A percentile compares a stretch with the other conserved stretches of the same genome.
Evolutionary conservation across 2,888 invertebrate genomes (phyloP).

Genomic region (Drosophila mimica): DNA sequence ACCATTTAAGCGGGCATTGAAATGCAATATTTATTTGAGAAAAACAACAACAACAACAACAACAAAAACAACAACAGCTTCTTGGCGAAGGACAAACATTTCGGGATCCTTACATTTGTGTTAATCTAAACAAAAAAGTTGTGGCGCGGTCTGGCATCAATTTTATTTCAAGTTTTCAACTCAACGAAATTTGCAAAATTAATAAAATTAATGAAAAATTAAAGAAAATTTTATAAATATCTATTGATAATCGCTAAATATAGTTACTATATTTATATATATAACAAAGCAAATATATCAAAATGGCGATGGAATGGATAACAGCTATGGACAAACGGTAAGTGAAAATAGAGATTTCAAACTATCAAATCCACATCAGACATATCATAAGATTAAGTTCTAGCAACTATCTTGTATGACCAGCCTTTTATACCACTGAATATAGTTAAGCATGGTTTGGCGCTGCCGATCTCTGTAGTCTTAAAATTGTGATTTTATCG

Average conservation of each 20-base stretch:
- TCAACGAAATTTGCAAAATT: constrained; percentile 1
- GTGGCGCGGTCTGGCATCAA: constrained; percentile 31
- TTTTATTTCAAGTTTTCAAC: constrained; percentile 15
- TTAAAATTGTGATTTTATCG: too few species aligned
- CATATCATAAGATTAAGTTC: too few species aligned
- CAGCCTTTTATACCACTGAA: too few species aligned
- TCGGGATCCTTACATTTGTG: constrained; percentile 39
- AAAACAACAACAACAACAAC: constrained; percentile 25
- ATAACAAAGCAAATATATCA: constrained; percentile 24
- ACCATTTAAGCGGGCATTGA: constrained; percentile 26
- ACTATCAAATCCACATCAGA: too few species aligned
- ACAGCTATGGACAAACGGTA: constrained; percentile 87
- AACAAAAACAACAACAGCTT: constrained; percentile 25
- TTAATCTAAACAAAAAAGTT: constrained; percentile 43
- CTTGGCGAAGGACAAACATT: constrained; percentile 38
- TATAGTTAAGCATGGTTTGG: too few species aligned
- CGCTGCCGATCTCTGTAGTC: too few species aligned
- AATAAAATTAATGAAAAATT: neutral
- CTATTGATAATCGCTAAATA: constrained; percentile 1
- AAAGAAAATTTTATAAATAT: neutral
- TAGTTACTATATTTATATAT: constrained; percentile 3
- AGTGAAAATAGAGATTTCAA: constrained; percentile 38
- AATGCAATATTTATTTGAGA: constrained; percentile 53
- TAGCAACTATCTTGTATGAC: too few species aligned
- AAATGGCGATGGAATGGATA: constrained; percentile 87